Evolutionary conservation across 1,140 invertebrate species (phyloP).

Genomic region (Lucilia sericata): DNA sequence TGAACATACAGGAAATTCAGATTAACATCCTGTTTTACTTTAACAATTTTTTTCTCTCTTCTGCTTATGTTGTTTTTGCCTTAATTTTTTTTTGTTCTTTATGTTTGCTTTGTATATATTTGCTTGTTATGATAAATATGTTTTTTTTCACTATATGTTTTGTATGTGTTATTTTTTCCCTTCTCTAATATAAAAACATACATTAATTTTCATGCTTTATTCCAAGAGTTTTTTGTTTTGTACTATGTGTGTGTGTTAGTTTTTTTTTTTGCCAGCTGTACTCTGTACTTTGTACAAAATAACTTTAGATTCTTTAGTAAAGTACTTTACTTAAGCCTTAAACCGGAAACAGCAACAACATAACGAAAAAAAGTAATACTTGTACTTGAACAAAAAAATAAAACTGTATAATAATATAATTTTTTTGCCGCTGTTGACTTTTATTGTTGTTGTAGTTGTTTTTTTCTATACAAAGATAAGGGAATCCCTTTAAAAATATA

Average conservation of each 20-base stretch:
- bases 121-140: constrained; percentile 2
- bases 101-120: not conserved
- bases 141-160: not conserved
- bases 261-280: not conserved
- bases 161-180: not conserved
- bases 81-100: not conserved
- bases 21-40: constrained; percentile 21
- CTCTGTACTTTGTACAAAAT: constrained; percentile 7
- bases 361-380: not conserved
- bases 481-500: not conserved
- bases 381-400: not conserved
- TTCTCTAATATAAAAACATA: constrained; percentile 9
- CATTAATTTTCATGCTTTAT: constrained; percentile 27
- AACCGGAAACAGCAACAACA: constrained; percentile 9
- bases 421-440: not conserved
- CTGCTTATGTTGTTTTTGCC: not conserved
- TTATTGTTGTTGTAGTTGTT: not conserved
- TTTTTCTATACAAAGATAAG: not conserved
- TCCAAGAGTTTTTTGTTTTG: not conserved
- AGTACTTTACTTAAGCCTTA: constrained; percentile 20
- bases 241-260: not conserved
- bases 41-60: not conserved
- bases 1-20: constrained; percentile 6
- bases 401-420: constrained; percentile 13
- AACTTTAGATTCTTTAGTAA: constrained; percentile 5